Evolutionary conservation across 2,113 vertebrate species (phyloP).

Genomic region (Egretta garzetta): DNA sequence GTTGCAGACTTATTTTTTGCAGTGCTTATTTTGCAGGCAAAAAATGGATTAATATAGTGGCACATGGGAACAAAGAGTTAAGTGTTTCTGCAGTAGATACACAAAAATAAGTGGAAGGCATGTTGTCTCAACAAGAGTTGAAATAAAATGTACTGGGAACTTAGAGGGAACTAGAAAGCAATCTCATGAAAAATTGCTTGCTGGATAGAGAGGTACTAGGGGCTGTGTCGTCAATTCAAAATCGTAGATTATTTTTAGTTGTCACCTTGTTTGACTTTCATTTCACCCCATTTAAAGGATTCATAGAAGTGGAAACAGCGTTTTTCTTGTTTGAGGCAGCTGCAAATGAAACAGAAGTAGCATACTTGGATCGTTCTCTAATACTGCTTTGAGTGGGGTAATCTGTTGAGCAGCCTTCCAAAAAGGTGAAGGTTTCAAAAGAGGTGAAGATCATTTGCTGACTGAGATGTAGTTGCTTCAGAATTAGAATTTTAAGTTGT

Average conservation of each 20-base stretch:
- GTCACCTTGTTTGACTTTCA: background rate
- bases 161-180: background rate
- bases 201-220: background rate
- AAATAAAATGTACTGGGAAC: background rate
- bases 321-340: background rate
- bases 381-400: background rate
- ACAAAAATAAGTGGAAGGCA: background rate
- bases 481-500: background rate
- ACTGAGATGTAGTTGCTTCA: background rate
- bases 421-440: background rate
- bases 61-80: background rate
- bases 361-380: background rate
- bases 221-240: background rate
- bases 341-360: background rate
- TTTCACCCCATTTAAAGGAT: background rate
- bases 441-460: background rate
- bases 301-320: background rate
- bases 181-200: background rate
- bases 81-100: background rate
- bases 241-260: background rate
- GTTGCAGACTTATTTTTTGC: background rate
- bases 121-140: background rate
- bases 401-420: background rate
- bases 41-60: background rate
- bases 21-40: background rate